Conservation (phyloP, 2,113 vertebrate species). For the Ophiodon elongatus region DNA sequence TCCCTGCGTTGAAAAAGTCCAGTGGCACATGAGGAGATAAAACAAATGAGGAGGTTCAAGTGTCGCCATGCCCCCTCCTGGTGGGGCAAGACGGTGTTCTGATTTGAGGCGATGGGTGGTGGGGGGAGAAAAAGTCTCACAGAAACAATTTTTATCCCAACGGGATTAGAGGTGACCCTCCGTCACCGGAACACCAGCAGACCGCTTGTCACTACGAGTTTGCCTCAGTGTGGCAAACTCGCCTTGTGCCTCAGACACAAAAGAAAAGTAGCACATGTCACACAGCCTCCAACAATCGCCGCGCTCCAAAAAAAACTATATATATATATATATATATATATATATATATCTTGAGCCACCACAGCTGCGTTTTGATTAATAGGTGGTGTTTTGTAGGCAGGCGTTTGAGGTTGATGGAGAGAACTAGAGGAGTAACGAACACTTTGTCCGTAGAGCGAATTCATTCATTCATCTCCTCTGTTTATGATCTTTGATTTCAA, state of each 20-base stretch:
- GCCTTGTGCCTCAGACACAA: no score
- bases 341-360: slow-evolving; percentile 15
- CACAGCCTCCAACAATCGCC: slow-evolving; percentile 30
- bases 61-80: slow-evolving; percentile 40
- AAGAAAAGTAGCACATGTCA: slow-evolving; percentile 43
- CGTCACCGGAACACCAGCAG: slow-evolving; percentile 63
- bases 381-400: not conserved
- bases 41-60: not conserved
- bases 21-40: not conserved
- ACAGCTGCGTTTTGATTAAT: not conserved
- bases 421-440: not conserved
- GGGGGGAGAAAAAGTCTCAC: slow-evolving; percentile 20
- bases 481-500: not conserved
- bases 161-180: slow-evolving; percentile 57
- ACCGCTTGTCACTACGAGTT: slow-evolving; percentile 70
- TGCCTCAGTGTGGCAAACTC: slow-evolving; percentile 48
- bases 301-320: slow-evolving; percentile 26
- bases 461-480: not conserved
- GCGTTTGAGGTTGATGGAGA: not conserved
- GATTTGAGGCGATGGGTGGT: slow-evolving; percentile 42
- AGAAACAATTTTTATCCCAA: slow-evolving; percentile 36
- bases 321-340: no score
- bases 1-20: not conserved
- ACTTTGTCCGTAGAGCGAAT: not conserved
- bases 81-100: slow-evolving; percentile 19